Evolutionary conservation across 2,797 vertebrate genomes (phyloP), one percentile per base, ranked within the genome.

Genomic region (Takifugu ocellatus): DNA sequence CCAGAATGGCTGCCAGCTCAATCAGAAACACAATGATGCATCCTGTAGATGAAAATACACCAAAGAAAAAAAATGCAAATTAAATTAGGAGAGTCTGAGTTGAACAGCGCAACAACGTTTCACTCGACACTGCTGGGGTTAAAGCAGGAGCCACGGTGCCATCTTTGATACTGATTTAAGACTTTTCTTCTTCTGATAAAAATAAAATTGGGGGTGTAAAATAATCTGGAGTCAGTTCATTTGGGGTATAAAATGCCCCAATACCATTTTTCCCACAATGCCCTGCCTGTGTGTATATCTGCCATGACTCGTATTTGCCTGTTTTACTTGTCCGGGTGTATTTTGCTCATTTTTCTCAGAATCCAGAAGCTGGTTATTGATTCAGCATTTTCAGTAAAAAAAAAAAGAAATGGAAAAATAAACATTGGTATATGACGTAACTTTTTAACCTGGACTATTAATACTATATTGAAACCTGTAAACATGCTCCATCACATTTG

Each of bases 301-400:
- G 54, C 67, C 64, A 12, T 8, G 47, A 58, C 65, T 63, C 47
- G 50, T 68, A 70, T 80, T 66, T 47, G 54, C 54, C 59, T 71
- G 74, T 82, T 59, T 1, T 64, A 75, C 84, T 85, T 74, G 70
- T 85, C 70, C 78, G 68, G 78, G 72, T 87, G 85, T 87, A 77
- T 83, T 80, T 83, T 80, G 74, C 78, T 84, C 82, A 76, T 78
- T 82, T 80, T 82, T 79, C 79, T 85, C 65, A 47, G 61, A 63
- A 61, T 62, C 63, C 70, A 75, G 74, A 82, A 70, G 78, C 84
- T 83, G 84, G 61, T 69, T 56, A 60, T 74, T 69, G 74, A 75
- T 75, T 85, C 80, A 76, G 74, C 75, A 26, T 85, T 91, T 89
- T 88, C 82, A 90, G 84, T 88, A 89, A 90, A 89, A 61, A 78